Evolutionary conservation across 2,113 vertebrate species (phyloP), one percentile per base, ranked within the genome.

Genomic region (Gambusia holbrooki): DNA sequence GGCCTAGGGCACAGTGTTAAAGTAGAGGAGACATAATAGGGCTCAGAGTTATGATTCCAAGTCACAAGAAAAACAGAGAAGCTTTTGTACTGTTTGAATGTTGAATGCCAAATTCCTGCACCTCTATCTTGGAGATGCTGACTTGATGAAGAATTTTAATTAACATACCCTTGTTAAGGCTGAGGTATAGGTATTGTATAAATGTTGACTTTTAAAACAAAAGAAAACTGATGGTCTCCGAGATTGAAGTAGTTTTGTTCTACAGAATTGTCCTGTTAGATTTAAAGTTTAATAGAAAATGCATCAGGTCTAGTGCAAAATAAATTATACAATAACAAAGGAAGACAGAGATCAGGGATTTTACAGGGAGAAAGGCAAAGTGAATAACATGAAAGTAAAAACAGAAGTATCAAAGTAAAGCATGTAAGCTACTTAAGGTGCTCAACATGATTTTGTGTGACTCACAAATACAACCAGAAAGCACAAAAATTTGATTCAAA

Each of bases 1-100:
- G 58, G 87, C 92, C 92, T 63, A 87, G 79, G 92, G 92, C 88
- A 17, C 69, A 73, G 81, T 82, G 87, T 91, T 90, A 87, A 88
- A 88, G 82, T 81, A 83, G 81, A 78, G 80, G 71, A 87, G 84
- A 90, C 86, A 88, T 90, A 90, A 90, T 88, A 77, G 85, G 77
- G 87, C 85, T 80, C 74, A 83, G 81, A 86, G 83, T 90, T 87
- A 88, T 87, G 89, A 89, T 87, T 89, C 86, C 83, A 88, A 12
- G 83, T 87, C 86, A 83, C 68, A 63, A 85, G 71, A 89, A 81
- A 80, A 88, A 90, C 90, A 92, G 81, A 91, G 76, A 82, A 79
- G 58, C 79, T 74, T 76, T 89, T 86, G 82, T 90, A 86, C 65
- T 66, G 79, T 62, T 79, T 27, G 54, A 30, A 71, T 77, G 71